Base-by-base conservation (phyloP, 2,113 vertebrate species). In the Sebastes schlegelii region DNA sequence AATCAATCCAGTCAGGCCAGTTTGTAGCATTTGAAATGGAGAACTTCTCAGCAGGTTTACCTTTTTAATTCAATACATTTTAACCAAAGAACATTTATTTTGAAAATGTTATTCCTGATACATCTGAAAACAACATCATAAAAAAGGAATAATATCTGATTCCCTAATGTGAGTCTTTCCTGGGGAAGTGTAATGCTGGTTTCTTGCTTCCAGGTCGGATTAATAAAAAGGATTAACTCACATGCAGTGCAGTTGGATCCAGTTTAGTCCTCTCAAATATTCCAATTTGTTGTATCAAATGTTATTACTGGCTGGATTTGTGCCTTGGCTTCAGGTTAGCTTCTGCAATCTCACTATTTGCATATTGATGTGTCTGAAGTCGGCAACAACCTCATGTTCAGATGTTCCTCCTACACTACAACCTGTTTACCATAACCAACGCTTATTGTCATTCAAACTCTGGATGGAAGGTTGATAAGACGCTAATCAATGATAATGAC, bases 191-290 rank as follows among this genome's bases (percentile, higher is more conserved):
- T 40, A 42, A 54, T n/a, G 34, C 63, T 40, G 69, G 64, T 81
- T 80, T 61, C 74, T 40, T 74, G 65, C 73, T 75, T 69, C 68
- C 64, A 78, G 79, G 72, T 73, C 85, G 85, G 88, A 79, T 87
- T 85, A 75, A 85, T 76, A 52, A 79, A 52, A 79, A 57, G 74
- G 86, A 88, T 90, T 83, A 88, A 73, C 63, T 83, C 19, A 10
- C 60, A 71, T 46, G 19, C 40, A 1, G 61, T 68, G 40, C 23
- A 40, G 78, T 52, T 63, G 69, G 80, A 83, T 78, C 34, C 77
- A 78, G 60, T 85, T 90, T 78, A 77, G 83, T 82, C 77, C 60
- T 84, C 58, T 86, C 51, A 86, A 78, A 78, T 85, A 73, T 88
- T 87, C 74, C 54, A 80, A 74, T 86, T 80, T 79, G 70, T 85